Percentiles rank a stretch among this genome's conserved stretches.
Evolutionary conservation across 23 tunicate species (phyloP).

Genomic region (Oikopleura albicans): DNA sequence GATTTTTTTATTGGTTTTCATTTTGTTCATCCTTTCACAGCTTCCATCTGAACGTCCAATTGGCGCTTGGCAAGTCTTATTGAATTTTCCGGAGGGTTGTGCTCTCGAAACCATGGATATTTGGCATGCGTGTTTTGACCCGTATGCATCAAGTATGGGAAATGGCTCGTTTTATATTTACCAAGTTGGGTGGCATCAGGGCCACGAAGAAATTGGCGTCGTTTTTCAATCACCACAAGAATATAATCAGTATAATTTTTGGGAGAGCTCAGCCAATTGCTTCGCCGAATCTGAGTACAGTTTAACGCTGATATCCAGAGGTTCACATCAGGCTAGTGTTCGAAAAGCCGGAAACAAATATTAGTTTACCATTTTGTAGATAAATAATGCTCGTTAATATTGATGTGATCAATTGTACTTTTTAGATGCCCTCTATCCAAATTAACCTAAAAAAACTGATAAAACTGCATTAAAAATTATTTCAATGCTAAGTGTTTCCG

Average conservation of each 20-base stretch:
- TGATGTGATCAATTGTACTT: no score
- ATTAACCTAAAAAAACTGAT: no score
- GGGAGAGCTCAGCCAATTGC: background rate
- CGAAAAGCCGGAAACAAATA: no score
- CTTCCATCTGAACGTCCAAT: background rate
- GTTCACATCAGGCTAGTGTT: background rate
- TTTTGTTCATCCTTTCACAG: no score
- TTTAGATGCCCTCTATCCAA: no score
- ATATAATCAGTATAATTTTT: background rate
- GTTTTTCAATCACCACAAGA: background rate
- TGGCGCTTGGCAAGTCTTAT: conserved; percentile 33
- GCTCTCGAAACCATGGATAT: conserved; percentile 22
- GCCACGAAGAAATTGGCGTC: background rate
- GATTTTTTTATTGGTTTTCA: no score
- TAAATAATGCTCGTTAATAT: no score
- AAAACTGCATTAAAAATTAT: no score
- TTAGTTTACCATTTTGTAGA: no score
- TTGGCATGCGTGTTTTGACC: conserved; percentile 49
- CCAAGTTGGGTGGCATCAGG: conserved; percentile 16
- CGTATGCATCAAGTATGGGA: background rate
- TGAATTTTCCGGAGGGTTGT: conserved; percentile 35
- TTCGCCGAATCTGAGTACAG: background rate
- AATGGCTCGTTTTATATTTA: background rate
- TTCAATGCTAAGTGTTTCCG: no score
- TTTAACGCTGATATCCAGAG: background rate